These are phyloP conservation scores for Chrysomela aeneicollis DNA, from an alignment of 2,888 invertebrate genomes.

Conservation along the genomic window DNA sequence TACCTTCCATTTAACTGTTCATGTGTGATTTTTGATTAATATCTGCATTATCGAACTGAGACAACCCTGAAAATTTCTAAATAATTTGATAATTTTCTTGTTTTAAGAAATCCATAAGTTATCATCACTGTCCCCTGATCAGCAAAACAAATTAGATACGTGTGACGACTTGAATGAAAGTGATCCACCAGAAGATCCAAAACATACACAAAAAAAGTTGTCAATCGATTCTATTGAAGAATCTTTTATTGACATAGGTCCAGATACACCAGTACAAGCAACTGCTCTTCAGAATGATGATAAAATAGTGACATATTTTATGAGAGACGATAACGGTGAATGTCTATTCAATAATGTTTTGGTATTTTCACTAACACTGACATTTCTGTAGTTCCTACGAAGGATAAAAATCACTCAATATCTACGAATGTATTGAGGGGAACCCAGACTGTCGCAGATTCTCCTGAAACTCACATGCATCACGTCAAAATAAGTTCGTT, in stretches of 20 bases:
- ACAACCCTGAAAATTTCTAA: too few species aligned
- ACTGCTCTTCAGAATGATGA: background rate
- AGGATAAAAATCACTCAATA: background rate
- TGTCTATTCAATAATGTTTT: background rate
- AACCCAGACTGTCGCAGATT: background rate
- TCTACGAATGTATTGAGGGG: background rate
- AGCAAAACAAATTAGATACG: background rate
- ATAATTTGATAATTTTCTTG: too few species aligned
- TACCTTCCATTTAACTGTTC: too few species aligned
- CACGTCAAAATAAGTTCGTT: background rate
- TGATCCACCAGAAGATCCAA: too few species aligned
- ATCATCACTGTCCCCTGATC: background rate
- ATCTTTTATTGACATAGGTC: background rate
- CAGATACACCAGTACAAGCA: background rate
- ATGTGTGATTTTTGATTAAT: too few species aligned
- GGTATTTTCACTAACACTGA: too few species aligned
- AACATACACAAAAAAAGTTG: too few species aligned
- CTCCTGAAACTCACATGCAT: background rate
- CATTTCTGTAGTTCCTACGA: background rate
- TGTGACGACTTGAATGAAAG: background rate
- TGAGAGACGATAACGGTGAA: background rate
- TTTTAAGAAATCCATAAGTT: too few species aligned
- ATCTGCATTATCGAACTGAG: too few species aligned
- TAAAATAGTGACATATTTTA: conserved; percentile 1
- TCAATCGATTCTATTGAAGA: background rate